These are phyloP conservation scores for Zygothrica quintamaculata DNA, from an alignment of 2,888 invertebrate genomes.

Conservation along the genomic window DNA sequence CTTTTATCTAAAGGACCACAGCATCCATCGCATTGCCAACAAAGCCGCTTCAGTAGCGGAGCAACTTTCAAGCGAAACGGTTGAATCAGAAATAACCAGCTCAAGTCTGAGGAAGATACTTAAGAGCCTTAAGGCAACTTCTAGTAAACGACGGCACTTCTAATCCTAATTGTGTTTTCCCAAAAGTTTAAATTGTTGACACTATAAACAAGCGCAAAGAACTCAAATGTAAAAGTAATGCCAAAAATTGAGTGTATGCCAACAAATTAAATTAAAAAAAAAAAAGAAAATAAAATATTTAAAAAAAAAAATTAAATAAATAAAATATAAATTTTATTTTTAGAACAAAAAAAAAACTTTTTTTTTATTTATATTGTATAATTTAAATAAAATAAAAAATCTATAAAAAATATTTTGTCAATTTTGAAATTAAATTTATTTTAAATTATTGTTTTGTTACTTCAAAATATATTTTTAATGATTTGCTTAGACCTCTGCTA, in stretches of 20 bases:
- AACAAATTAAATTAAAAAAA: conserved; percentile 8
- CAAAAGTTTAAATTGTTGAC: conserved; percentile 47
- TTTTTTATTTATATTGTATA: too few species aligned
- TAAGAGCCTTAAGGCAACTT: conserved; percentile 4
- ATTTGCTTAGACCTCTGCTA: background rate
- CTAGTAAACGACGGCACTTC: conserved; percentile 22
- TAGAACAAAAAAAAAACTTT: too few species aligned
- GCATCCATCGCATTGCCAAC: conserved; percentile 34
- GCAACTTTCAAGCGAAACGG: conserved; percentile 72
- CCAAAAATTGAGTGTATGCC: background rate
- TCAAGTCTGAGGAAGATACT: conserved; percentile 9
- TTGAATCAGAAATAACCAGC: conserved; percentile 34
- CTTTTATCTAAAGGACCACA: conserved; percentile 60
- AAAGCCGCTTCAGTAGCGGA: conserved; percentile 73
- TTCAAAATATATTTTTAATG: too few species aligned
- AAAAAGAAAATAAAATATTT: background rate
- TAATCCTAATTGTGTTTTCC: conserved; percentile 30
- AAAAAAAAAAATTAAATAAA: too few species aligned
- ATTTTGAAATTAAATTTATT: too few species aligned
- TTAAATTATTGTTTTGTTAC: too few species aligned
- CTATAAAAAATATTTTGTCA: too few species aligned
- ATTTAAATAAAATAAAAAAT: too few species aligned
- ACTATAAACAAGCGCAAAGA: background rate
- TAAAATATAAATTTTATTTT: too few species aligned
- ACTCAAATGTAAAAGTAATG: conserved; percentile 22